Evolutionary conservation across 2,888 invertebrate genomes (phyloP), one percentile per base, ranked within the genome.

Genomic region (Laothoe populi): DNA sequence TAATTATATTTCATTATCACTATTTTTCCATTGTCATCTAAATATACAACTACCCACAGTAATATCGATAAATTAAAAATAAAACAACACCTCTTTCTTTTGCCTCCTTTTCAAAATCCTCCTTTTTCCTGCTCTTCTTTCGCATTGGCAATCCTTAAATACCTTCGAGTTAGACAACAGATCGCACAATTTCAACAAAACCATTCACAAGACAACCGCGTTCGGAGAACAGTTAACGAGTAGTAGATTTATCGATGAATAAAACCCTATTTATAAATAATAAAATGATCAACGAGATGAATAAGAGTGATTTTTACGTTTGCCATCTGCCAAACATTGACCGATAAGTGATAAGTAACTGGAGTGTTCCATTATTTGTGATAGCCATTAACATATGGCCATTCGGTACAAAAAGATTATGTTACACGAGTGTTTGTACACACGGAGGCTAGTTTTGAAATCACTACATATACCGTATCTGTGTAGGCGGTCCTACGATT

Each of bases 71-170:
- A 57, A 59, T 62, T 11, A 19, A 19, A 19, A 62, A 35, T 59
- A 63, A 57, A 64, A 62, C 35, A 61, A 57, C 66, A 76, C 88
- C 87, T 87, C 79, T 70, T 83, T 81, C 68, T 79, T 89, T 70
- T 78, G 78, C 61, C 84, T 81, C 64, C 86, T 81, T 70, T 82
- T 82, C 44, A 91, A 71, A 60, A 92, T 75, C 69, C 92, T 85
- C 69, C 90, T 91, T 91, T 88, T 92, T 90, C 91, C 92, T 83
- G 90, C 81, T 80, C 87, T 83, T 90, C 91, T 87, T 88, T 91
- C 92, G 92, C 92, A 92, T 87, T 89, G 89, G 81, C 91, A 92
- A 67, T 86, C 83, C 73, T 92, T 92, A 68, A 90, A 90, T 60
- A 85, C 74, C 72, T 87, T 90, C 69, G 86, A 82, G 64, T 88